Evolutionary conservation across 37 sponge, comb jelly and placozoan genomes (phyloP), one percentile per base, ranked within the genome.

Genomic region (Tethya wilhelma): DNA sequence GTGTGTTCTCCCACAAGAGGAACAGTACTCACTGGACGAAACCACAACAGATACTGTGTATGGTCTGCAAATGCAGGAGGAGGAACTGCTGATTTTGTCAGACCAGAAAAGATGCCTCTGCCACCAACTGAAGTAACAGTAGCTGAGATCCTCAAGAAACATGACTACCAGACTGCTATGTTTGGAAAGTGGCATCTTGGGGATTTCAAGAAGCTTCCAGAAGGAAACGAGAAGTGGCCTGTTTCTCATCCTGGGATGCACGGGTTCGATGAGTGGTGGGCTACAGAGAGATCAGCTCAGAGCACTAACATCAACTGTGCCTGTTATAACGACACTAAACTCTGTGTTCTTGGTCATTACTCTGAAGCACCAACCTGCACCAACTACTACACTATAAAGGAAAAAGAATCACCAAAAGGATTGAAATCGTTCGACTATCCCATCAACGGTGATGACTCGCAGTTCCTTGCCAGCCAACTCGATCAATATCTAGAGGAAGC

Each of bases 1-100:
- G 86, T 84, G 30, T 90, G 90, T 58, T 90, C 90, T 4, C 90
- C 90, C 14, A 90, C 90, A 2, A 57, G 90, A 33, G 90, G 90
- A 0, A 89, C 90, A 0, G 68, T 89, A 25, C 83, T 89, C 31
- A 89, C 90, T n/a, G 90, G 90, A 37, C 64, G 90, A 14, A 90
- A 90, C 64, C 90, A 90, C 82, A 90, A 90, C 69, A 53, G 90
- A 23, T 90, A 85, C 69, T 90, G 86, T 41, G 67, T 86, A 4
- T 90, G 86, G 86, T 81, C 67, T 36, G 86, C 86, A n/a, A 90
- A 80, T 75, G 62, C 78, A 44, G 86, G 86, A 25, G 69, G 65
- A 12, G 59, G 69, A 31, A 43, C 12, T 4, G 64, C 28, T 4
- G 86, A 90, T 41, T 90, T 90, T 68, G 72, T 20, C 5, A 33